These are phyloP conservation scores for Gambusia yucatana DNA, from an alignment of 2,797 vertebrate genomes.

Conservation along the genomic window DNA sequence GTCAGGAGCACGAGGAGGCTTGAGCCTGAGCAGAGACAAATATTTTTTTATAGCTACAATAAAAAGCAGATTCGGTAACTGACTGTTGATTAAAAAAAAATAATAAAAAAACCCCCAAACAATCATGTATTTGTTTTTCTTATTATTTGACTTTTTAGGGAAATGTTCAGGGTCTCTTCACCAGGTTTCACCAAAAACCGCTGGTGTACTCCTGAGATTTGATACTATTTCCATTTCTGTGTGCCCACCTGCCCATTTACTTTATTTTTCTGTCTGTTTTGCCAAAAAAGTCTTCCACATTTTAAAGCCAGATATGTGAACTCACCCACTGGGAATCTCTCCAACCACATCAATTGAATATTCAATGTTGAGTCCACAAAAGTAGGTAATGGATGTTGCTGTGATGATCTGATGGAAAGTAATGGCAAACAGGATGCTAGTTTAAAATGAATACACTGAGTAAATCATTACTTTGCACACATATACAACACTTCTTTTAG, in stretches of 20 bases:
- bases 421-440: conserved; percentile 6
- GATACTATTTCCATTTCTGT: background rate
- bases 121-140: too few relatives aligned
- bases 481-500: background rate
- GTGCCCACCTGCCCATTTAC: background rate
- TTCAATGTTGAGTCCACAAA: conserved; percentile 61
- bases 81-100: background rate
- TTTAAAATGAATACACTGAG: background rate
- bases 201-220: conserved; percentile 4
- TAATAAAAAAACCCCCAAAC: background rate
- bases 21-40: conserved; percentile 75
- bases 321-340: conserved; percentile 90
- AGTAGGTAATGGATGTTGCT: conserved; percentile 87
- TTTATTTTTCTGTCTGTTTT: conserved; percentile 12
- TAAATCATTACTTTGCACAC: conserved; percentile 16
- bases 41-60: background rate
- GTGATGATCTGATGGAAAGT: conserved; percentile 67
- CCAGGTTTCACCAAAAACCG: conserved; percentile 6
- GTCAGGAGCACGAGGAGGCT: conserved; percentile 80
- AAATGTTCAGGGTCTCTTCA: conserved; percentile 6
- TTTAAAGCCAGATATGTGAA: conserved; percentile 15
- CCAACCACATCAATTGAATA: conserved; percentile 87
- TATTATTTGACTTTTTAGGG: background rate
- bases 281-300: background rate
- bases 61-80: background rate